Evolutionary conservation across 2,797 vertebrate genomes (phyloP), one percentile per base, ranked within the genome.

Genomic region (Peromyscus attwateri): DNA sequence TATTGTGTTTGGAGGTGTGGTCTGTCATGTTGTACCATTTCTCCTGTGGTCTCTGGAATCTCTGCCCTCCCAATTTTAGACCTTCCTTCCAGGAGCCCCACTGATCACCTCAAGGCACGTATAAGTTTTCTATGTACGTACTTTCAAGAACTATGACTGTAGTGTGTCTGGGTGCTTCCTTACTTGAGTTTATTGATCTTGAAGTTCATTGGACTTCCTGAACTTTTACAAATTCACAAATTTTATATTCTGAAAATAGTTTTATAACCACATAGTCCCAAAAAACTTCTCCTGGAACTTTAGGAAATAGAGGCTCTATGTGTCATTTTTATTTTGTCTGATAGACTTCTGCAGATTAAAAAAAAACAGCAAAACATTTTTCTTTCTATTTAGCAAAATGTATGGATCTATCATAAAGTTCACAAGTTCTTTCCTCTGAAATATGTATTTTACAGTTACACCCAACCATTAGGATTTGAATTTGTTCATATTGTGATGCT

Each of bases 31-130:
- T 43, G 8, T 29, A 40, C 11, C 43, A 9, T 31, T 73, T 64
- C 40, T 73, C 40, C 34, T 77, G 31, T 19, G 21, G 52, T 60
- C 71, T 37, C 4, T 76, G 60, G 21, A 57, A 16, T 9, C n/a
- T 76, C 4, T 21, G 14, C 23, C n/a, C 5, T 49, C 5, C 16
- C 0, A 1, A 34, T 21, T 27, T 3, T 68, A 31, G 52, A 4
- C 37, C 46, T 76, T 5, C 60, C 2, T 34, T 57, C 4, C 11
- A 37, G 40, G 23, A n/a, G 6, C 40, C 31, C 7, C 31, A 16
- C 29, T 21, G 8, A 9, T n/a, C 43, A 34, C 13, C 23, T 46
- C 52, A 52, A 17, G 2, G 6, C 3, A 7, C 31, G 21, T 34
- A 21, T 10, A 55, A 55, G 71, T n/a, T 9, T 5, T 40, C 79